Conservation (phyloP, 2,797 vertebrate species). For the Hippoglossus hippoglossus region DNA sequence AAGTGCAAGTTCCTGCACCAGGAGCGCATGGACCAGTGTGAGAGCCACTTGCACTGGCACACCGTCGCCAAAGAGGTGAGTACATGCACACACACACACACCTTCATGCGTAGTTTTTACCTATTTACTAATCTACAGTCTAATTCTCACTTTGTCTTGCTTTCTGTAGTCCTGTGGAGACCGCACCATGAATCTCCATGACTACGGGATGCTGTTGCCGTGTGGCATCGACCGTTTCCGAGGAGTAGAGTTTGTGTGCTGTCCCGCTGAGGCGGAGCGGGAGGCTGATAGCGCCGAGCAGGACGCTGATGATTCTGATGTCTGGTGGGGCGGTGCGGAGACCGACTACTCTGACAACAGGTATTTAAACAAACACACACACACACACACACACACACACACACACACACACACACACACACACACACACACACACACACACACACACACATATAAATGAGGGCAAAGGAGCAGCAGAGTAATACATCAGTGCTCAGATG, state of each 20-base stretch:
- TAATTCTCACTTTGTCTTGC: not conserved
- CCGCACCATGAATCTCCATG: constrained; percentile 94
- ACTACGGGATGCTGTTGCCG: constrained; percentile 97
- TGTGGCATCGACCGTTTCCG: constrained; percentile 97
- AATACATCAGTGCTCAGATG: constrained; percentile 19
- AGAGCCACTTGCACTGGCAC: constrained; percentile 99
- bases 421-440: too few relatives aligned
- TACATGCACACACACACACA: accelerated
- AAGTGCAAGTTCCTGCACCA: constrained; percentile 99
- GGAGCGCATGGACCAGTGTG: constrained; percentile 97
- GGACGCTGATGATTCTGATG: constrained; percentile 93
- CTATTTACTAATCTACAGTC: accelerated
- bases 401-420: too few relatives aligned
- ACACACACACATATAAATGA: constrained; percentile 23
- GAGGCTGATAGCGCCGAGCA: constrained; percentile 88
- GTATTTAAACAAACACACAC: constrained; percentile 68
- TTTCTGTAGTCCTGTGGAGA: constrained; percentile 92
- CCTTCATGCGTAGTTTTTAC: accelerated
- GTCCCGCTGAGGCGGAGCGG: constrained; percentile 90
- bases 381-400: too few relatives aligned
- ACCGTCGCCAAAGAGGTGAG: constrained; percentile 97
- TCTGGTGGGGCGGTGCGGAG: constrained; percentile 97
- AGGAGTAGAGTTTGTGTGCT: constrained; percentile 98
- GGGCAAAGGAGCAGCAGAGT: constrained; percentile 12
- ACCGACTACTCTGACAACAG: constrained; percentile 93